Percentiles rank a stretch among this genome's conserved stretches.
Evolutionary conservation across 1,140 invertebrate species (phyloP).

Genomic region (Panagrolaimus sp.): DNA sequence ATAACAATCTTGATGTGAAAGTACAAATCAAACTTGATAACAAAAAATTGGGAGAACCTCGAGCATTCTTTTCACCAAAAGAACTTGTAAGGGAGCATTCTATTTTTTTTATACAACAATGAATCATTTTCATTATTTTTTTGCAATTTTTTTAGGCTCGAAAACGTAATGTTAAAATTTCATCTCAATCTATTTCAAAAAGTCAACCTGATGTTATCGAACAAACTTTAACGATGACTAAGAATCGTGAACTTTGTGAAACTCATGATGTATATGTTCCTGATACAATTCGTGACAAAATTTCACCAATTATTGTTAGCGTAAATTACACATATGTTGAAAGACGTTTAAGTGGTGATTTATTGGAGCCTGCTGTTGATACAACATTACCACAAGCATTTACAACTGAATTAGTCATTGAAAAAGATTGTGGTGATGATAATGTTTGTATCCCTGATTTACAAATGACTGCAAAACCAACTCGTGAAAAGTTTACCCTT

Average conservation of each 20-base stretch:
- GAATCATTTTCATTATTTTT: not conserved
- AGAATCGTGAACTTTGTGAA: slow-evolving; percentile 61
- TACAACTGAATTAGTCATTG: slow-evolving; percentile 66
- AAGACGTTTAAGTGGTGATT: slow-evolving; percentile 35
- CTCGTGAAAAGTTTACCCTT: slow-evolving; percentile 54
- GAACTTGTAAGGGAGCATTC: slow-evolving; percentile 67
- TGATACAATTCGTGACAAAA: slow-evolving; percentile 70
- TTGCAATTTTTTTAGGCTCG: slow-evolving; percentile 33
- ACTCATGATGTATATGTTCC: slow-evolving; percentile 48
- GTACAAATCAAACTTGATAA: slow-evolving; percentile 69
- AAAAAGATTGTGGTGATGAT: slow-evolving; percentile 85
- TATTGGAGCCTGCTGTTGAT: slow-evolving; percentile 57
- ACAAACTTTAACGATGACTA: slow-evolving; percentile 63
- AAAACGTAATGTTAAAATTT: slow-evolving; percentile 60
- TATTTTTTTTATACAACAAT: slow-evolving; percentile 60
- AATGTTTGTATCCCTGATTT: slow-evolving; percentile 86
- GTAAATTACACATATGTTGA: slow-evolving; percentile 71
- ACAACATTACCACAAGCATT: slow-evolving; percentile 47
- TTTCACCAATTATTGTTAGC: slow-evolving; percentile 81
- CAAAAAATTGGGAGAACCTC: slow-evolving; percentile 67
- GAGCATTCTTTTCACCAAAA: slow-evolving; percentile 70
- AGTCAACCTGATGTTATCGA: slow-evolving; percentile 54
- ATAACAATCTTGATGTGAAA: slow-evolving; percentile 61
- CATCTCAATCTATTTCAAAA: slow-evolving; percentile 56
- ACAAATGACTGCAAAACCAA: slow-evolving; percentile 63